A percentile compares a stretch with the other conserved stretches of the same genome.
These are phyloP conservation scores for Oxyteleia sp. DNA, from an alignment of 2,888 invertebrate genomes.

Conservation along the genomic window DNA sequence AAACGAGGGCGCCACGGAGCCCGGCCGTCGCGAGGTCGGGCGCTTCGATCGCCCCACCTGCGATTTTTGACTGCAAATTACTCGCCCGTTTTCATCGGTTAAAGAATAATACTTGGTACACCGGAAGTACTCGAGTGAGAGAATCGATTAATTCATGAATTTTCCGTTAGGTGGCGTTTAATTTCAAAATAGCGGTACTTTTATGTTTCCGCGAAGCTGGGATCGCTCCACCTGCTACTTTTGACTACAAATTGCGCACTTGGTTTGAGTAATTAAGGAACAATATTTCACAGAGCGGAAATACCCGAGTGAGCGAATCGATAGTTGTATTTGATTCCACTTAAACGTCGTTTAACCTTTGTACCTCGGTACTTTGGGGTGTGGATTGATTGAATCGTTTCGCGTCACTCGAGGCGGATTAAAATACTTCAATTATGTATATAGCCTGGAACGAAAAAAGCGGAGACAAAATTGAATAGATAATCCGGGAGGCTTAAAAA, in stretches of 20 bases:
- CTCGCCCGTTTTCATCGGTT: not conserved
- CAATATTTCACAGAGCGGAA: not conserved
- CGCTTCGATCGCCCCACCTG: constrained; percentile 16
- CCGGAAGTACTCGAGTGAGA: constrained; percentile 1
- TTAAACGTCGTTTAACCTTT: not conserved
- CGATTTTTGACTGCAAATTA: constrained; percentile 1
- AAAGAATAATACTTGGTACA: not conserved
- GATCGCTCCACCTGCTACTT: constrained; percentile 7
- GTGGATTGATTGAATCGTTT: constrained; percentile 4
- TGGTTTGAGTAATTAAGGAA: not conserved
- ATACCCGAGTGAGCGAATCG: constrained; percentile 12
- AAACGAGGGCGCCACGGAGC: not conserved
- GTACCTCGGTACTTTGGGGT: not conserved
- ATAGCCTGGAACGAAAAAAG: constrained; percentile 15
- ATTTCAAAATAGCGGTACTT: not conserved
- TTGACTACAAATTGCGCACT: not conserved
- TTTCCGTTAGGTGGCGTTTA: not conserved
- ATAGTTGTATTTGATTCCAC: not conserved
- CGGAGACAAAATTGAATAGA: constrained; percentile 30
- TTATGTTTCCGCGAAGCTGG: not conserved
- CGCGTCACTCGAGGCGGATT: constrained; percentile 8
- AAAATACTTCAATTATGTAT: constrained; percentile 37
- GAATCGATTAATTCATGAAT: not conserved
- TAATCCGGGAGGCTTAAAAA: constrained; percentile 37
- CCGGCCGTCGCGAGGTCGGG: not conserved